These are phyloP conservation scores for Ptychadena robeensis DNA, from an alignment of 2,797 vertebrate species.

Conservation along the genomic window DNA sequence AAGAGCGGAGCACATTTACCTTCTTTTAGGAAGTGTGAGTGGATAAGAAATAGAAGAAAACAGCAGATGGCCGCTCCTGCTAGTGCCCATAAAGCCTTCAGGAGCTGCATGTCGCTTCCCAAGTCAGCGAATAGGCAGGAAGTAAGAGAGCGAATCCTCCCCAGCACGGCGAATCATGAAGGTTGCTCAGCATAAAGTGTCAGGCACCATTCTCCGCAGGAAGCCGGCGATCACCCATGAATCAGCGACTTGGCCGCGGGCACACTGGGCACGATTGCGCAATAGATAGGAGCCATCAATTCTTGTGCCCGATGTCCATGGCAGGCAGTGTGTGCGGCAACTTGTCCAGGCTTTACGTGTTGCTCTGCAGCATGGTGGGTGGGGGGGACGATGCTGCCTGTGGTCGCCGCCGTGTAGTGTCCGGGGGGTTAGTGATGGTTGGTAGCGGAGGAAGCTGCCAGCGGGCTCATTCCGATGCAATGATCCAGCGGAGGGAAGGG, in stretches of 20 bases:
- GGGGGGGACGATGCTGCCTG: too few relatives aligned
- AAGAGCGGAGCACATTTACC: conserved; percentile 80
- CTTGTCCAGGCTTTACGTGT: conserved; percentile 59
- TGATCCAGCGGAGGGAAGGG: conserved; percentile 36
- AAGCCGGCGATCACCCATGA: conserved; percentile 72
- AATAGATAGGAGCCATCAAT: conserved; percentile 65
- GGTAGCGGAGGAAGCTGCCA: not conserved
- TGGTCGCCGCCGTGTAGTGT: too few relatives aligned
- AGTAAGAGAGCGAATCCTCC: conserved; percentile 72
- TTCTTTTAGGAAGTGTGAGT: conserved; percentile 95
- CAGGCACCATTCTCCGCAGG: conserved; percentile 69
- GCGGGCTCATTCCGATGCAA: conserved; percentile 44
- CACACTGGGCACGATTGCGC: conserved; percentile 67
- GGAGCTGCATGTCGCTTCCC: conserved; percentile 93
- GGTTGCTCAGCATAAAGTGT: conserved; percentile 64
- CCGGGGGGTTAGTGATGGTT: not conserved
- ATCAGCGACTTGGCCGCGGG: conserved; percentile 69
- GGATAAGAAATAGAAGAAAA: conserved; percentile 90
- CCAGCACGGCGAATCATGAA: conserved; percentile 72
- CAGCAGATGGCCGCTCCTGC: conserved; percentile 96
- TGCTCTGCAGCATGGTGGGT: conserved; percentile 48
- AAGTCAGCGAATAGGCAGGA: conserved; percentile 79
- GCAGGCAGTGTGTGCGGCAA: conserved; percentile 46
- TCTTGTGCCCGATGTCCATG: conserved; percentile 7
- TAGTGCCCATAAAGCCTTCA: conserved; percentile 95